Percentiles rank a stretch among this genome's conserved stretches.
These are phyloP conservation scores for Sternotherus odoratus DNA, from an alignment of 2,797 vertebrate genomes.

Conservation along the genomic window DNA sequence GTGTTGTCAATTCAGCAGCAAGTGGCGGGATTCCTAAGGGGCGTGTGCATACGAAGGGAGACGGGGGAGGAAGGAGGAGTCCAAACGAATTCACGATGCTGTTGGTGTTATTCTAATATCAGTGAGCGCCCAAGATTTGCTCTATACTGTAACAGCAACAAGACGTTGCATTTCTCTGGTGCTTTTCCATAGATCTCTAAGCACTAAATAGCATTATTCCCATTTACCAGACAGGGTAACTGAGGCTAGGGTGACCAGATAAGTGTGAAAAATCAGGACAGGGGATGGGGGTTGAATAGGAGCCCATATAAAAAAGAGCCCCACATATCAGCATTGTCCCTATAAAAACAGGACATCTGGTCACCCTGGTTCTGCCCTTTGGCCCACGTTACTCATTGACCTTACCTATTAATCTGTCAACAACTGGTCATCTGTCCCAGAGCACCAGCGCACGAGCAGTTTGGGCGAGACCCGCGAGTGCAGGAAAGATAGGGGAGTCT, in stretches of 20 bases:
- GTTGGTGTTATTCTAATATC: not conserved
- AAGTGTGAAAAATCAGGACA: too few relatives aligned
- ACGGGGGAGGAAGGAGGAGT: not conserved
- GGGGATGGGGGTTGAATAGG: too few relatives aligned
- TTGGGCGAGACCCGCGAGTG: not conserved
- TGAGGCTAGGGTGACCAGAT: not conserved
- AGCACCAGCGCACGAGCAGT: not conserved
- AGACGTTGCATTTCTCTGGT: not conserved
- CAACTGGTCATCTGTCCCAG: not conserved
- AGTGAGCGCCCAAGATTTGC: not conserved
- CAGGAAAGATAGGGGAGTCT: not conserved
- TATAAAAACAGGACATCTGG: too few relatives aligned
- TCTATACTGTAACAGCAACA: not conserved
- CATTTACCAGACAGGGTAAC: not conserved
- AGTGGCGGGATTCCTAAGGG: conserved; percentile 25
- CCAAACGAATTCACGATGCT: not conserved
- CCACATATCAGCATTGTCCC: too few relatives aligned
- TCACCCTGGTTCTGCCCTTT: not conserved
- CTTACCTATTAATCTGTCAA: not conserved
- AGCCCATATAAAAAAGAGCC: too few relatives aligned
- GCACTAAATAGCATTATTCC: not conserved
- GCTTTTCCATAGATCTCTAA: not conserved
- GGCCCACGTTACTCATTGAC: not conserved
- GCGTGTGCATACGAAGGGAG: not conserved
- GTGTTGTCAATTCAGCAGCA: conserved; percentile 36